Base-by-base conservation (phyloP, 2,113 vertebrate species). In the Rostratula benghalensis region DNA sequence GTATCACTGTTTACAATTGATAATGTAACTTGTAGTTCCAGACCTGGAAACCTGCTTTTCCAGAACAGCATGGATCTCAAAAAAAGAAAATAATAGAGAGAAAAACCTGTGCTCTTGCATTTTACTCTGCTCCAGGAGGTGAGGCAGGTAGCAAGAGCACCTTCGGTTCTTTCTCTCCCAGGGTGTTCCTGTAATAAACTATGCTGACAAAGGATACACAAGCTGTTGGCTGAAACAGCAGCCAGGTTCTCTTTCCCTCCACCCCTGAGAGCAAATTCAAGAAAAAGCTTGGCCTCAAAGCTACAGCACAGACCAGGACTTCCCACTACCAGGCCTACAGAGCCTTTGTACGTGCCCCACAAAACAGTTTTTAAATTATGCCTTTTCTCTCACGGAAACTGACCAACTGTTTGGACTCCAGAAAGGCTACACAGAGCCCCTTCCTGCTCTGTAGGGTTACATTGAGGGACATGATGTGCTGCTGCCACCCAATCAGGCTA, bases 111-210 rank as follows among this genome's bases (percentile, higher is more conserved):
- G n/a, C 37, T 50, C 69, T 37, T 77, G n/a, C 15, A 46, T 31
- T 60, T 93, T 41, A 54, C 13, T 35, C 23, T 73, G n/a, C 57
- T 82, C 10, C 5, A 13, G 27, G 3, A 3, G 9, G 4, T 18
- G 5, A 24, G 15, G 14, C 24, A 20, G 14, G 23, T 7, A 71
- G 17, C 0, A 1, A 54, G 21, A 23, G 11, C 3, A 1, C 39
- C 53, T 39, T 15, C 20, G 33, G 8, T 45, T 81, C 54, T 56
- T 63, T 54, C 19, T 76, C 57, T 51, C 35, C 41, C 31, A 64
- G 16, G 10, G 48, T 25, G 31, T 24, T 68, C 15, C 43, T 60
- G 18, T 39, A 68, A 23, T 18, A 20, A 90, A 31, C 15, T 53
- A 3, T 17, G 30, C 27, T 78, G 64, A 87, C 21, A 59, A 93